phyloP scores from a whole-genome alignment of 2,113 vertebrate species.

The Zapus hudsonius region DNA sequence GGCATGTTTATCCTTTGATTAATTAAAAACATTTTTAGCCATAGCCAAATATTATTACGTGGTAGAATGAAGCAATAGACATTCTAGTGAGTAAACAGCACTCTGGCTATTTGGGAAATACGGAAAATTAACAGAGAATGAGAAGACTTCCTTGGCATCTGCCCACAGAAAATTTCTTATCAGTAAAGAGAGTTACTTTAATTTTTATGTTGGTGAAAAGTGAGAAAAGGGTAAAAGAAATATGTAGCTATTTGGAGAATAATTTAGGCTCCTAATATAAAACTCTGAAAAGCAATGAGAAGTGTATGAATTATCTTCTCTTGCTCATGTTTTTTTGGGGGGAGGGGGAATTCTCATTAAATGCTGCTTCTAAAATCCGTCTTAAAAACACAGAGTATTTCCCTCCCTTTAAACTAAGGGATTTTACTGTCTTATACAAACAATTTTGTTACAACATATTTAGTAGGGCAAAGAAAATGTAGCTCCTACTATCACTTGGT shows the following conservation, averaged over 20 bases:
- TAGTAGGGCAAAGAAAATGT: slow-evolving; percentile 6
- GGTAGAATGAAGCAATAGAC: neutral
- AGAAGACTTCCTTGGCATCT: neutral
- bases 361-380: neutral
- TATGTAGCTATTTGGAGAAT: neutral
- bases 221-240: slow-evolving; percentile 12
- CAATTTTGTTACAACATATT: slow-evolving; percentile 21
- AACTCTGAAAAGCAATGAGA: neutral
- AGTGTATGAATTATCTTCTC: neutral
- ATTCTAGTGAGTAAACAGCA: neutral
- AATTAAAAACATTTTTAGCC: neutral
- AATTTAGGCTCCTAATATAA: neutral
- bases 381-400: slow-evolving; percentile 24
- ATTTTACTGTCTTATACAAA: neutral
- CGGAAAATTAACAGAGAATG: neutral
- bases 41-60: neutral
- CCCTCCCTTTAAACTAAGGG: neutral
- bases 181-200: neutral
- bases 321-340: neutral
- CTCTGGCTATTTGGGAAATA: neutral
- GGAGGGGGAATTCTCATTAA: neutral
- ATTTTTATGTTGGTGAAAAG: neutral
- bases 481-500: neutral
- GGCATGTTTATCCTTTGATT: neutral
- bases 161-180: neutral